A percentile compares a stretch with the other conserved stretches of the same genome.
These are phyloP conservation scores for Pogonus chalceus DNA, from an alignment of 1,140 invertebrate species.

Conservation along the genomic window DNA sequence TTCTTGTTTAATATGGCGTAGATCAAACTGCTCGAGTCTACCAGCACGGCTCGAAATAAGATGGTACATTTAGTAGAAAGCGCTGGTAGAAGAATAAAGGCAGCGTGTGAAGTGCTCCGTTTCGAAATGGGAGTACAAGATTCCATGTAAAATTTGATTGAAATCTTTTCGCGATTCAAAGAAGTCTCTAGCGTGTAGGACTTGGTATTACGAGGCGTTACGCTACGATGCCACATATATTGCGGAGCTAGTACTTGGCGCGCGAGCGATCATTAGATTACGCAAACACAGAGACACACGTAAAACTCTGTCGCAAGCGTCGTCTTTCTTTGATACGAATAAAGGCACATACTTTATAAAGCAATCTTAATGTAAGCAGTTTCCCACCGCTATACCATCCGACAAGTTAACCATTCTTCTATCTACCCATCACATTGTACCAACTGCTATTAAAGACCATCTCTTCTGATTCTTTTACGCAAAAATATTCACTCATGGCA, in stretches of 20 bases:
- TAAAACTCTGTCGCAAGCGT: not conserved
- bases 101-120: not conserved
- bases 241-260: not conserved
- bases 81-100: not conserved
- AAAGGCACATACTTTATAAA: not conserved
- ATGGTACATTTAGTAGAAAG: not conserved
- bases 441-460: no score
- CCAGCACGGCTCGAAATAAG: no score
- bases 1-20: no score
- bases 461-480: no score
- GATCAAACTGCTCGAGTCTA: no score
- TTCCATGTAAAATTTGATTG: not conserved
- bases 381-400: not conserved
- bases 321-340: not conserved
- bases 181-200: not conserved
- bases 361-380: conserved; percentile 4
- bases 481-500: not conserved
- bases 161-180: conserved; percentile 5
- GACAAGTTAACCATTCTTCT: not conserved
- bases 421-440: not conserved
- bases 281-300: not conserved
- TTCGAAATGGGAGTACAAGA: not conserved
- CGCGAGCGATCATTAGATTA: conserved; percentile 4
- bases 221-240: not conserved
- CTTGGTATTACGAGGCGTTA: not conserved